These are phyloP conservation scores for Amia ocellicauda DNA, from an alignment of 2,113 vertebrate species.

Conservation along the genomic window DNA sequence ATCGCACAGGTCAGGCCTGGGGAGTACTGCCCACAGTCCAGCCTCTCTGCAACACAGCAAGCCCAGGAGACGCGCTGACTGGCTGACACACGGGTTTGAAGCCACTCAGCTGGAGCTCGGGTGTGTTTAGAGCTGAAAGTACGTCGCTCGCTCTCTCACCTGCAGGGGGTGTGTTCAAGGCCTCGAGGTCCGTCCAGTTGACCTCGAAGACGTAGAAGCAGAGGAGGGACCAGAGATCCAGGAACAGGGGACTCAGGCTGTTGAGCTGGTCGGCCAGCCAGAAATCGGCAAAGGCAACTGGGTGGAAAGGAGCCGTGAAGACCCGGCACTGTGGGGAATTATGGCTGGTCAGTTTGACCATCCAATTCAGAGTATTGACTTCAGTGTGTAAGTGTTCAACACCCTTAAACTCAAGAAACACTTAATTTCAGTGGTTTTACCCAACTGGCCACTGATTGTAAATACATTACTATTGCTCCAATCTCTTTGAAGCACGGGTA, in stretches of 20 bases:
- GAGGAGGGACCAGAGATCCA: conserved; percentile 44
- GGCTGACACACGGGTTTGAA: conserved; percentile 13
- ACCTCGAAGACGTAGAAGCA: conserved; percentile 41
- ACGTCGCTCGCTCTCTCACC: conserved; percentile 18
- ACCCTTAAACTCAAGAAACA: too few relatives aligned
- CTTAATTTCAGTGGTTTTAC: too few relatives aligned
- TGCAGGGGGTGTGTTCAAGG: conserved; percentile 18
- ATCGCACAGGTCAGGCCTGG: conserved; percentile 36
- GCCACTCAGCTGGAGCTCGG: neutral
- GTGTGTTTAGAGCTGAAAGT: neutral
- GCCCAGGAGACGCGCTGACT: too few relatives aligned
- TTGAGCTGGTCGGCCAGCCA: conserved; percentile 52
- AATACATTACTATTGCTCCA: too few relatives aligned
- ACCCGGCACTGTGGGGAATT: conserved; percentile 38
- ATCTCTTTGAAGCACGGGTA: too few relatives aligned
- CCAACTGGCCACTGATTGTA: too few relatives aligned
- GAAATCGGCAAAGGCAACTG: conserved; percentile 44
- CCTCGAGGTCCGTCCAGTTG: conserved; percentile 37
- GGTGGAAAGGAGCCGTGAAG: conserved; percentile 39
- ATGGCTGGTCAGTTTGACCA: too few relatives aligned
- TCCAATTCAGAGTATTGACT: too few relatives aligned
- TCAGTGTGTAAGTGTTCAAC: too few relatives aligned
- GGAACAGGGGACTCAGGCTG: conserved; percentile 42
- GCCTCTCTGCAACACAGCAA: conserved; percentile 27
- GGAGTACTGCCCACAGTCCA: conserved; percentile 19